Evolutionary conservation across 1,140 invertebrate genomes (phyloP).

Genomic region (Campoletis sonorensis): DNA sequence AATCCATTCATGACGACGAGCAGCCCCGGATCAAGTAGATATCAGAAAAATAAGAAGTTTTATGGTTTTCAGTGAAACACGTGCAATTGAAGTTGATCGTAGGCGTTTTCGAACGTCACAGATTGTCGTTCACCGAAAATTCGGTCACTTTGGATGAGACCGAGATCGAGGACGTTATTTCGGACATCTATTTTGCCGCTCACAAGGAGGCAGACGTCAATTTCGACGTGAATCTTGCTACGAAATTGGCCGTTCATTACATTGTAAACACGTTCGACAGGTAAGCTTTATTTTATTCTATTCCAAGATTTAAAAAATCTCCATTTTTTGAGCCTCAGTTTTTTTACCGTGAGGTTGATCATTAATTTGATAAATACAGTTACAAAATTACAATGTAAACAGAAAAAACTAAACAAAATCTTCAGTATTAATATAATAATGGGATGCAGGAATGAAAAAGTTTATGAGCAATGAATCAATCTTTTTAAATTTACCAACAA

Average conservation of each 20-base stretch:
- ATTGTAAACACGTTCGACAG: conserved; percentile 76
- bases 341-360: too few species aligned
- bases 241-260: conserved; percentile 76
- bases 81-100: conserved; percentile 76
- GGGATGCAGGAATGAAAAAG: too few species aligned
- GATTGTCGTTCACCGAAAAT: conserved; percentile 76
- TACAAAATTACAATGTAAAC: too few species aligned
- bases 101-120: conserved; percentile 78
- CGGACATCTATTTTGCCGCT: conserved; percentile 78
- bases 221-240: conserved; percentile 72
- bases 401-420: too few species aligned
- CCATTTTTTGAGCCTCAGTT: too few species aligned
- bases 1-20: too few species aligned
- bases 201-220: conserved; percentile 74
- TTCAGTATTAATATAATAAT: too few species aligned
- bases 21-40: too few species aligned
- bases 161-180: conserved; percentile 77
- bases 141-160: conserved; percentile 73
- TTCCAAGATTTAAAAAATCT: too few species aligned
- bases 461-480: too few species aligned
- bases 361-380: too few species aligned
- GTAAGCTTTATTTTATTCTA: conserved; percentile 60
- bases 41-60: neutral
- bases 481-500: too few species aligned
- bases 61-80: conserved; percentile 74